A percentile compares a stretch with the other conserved stretches of the same genome.
phyloP scores from a whole-genome alignment of 2,113 vertebrate species.

The Gobius niger region DNA sequence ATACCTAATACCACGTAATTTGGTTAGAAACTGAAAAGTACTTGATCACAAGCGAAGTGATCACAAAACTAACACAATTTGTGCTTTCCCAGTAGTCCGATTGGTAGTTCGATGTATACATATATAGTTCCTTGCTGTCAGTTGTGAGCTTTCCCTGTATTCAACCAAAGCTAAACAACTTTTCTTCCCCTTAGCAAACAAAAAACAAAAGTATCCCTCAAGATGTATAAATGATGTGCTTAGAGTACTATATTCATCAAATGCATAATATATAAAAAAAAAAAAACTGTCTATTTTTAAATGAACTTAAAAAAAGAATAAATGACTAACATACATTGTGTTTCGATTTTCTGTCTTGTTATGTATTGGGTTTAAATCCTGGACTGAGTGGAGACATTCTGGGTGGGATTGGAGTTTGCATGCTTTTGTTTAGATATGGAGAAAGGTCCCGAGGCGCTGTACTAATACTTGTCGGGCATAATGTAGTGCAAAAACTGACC shows the following conservation, averaged over 20 bases:
- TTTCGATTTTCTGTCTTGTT: constrained; percentile 14
- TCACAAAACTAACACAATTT: constrained; percentile 13
- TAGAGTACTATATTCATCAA: not conserved
- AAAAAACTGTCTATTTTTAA: constrained; percentile 61
- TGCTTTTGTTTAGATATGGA: too few relatives aligned
- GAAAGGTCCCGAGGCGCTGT: too few relatives aligned
- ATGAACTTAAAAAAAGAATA: constrained; percentile 56
- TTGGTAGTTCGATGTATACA: constrained; percentile 19
- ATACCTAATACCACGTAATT: not conserved
- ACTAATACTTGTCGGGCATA: too few relatives aligned
- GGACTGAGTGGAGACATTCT: too few relatives aligned
- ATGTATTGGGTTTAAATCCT: too few relatives aligned
- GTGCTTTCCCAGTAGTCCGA: constrained; percentile 13
- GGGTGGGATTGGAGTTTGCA: too few relatives aligned
- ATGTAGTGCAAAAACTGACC: too few relatives aligned
- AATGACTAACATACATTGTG: constrained; percentile 28
- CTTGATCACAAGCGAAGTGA: not conserved
- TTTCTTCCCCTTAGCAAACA: not conserved
- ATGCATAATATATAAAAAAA: constrained; percentile 9
- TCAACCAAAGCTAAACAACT: constrained; percentile 12
- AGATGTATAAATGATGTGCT: not conserved
- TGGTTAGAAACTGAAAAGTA: constrained; percentile 10
- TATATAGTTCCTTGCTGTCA: constrained; percentile 42
- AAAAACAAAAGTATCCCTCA: not conserved
- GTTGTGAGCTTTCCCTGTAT: constrained; percentile 23